Conservation (phyloP, 2,797 vertebrate genomes). For the Parauchenoglanis ngamensis region DNA sequence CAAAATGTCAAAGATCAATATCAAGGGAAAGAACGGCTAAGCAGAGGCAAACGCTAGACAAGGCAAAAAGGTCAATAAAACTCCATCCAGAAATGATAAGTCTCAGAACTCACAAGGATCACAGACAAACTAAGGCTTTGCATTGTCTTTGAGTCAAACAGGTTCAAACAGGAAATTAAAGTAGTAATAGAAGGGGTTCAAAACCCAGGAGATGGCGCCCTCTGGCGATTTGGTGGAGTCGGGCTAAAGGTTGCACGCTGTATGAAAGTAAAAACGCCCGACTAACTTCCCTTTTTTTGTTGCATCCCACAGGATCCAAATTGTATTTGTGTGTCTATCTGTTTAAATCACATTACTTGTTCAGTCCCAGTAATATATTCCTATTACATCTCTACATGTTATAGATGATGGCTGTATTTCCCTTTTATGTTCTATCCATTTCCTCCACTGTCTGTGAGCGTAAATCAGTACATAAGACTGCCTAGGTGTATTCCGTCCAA, state of each 20-base stretch:
- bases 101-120: neutral
- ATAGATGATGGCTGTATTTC: neutral
- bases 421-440: neutral
- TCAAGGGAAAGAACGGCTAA: neutral
- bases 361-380: neutral
- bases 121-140: neutral
- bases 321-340: neutral
- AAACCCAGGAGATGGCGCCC: neutral
- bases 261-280: neutral
- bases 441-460: neutral
- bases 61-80: neutral
- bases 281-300: neutral
- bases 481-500: neutral
- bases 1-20: neutral
- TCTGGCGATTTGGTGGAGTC: neutral
- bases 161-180: neutral
- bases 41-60: neutral
- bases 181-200: neutral
- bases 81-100: neutral
- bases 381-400: neutral
- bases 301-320: neutral
- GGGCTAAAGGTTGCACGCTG: neutral
- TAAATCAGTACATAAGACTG: neutral
- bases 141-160: neutral
- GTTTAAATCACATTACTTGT: neutral